Conservation (phyloP, 2,888 invertebrate species). For the Catotricha subobsoleta region DNA sequence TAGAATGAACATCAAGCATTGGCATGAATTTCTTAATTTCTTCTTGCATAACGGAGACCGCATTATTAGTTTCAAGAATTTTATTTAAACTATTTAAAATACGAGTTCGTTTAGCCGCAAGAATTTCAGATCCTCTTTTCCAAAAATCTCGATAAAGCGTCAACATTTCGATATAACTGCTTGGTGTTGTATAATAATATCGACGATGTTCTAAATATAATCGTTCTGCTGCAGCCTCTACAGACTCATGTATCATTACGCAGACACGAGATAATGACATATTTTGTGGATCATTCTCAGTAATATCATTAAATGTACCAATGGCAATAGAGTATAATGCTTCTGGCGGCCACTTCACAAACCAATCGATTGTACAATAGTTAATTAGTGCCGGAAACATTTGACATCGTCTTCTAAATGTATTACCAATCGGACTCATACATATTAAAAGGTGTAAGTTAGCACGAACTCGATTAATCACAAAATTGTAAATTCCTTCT, state of each 20-base stretch:
- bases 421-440: slow-evolving; percentile 81
- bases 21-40: slow-evolving; percentile 69
- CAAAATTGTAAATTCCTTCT: slow-evolving; percentile 69
- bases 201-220: slow-evolving; percentile 69
- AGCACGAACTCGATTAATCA: slow-evolving; percentile 63
- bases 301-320: slow-evolving; percentile 44
- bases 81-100: slow-evolving; percentile 54
- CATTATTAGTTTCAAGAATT: slow-evolving; percentile 24
- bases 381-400: slow-evolving; percentile 95
- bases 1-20: slow-evolving; percentile 55
- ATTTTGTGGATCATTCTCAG: slow-evolving; percentile 33
- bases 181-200: slow-evolving; percentile 80
- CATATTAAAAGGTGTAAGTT: slow-evolving; percentile 75
- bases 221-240: slow-evolving; percentile 55
- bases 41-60: slow-evolving; percentile 67
- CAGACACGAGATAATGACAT: slow-evolving; percentile 42
- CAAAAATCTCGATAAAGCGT: slow-evolving; percentile 58
- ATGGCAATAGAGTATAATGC: slow-evolving; percentile 68
- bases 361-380: slow-evolving; percentile 92
- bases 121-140: slow-evolving; percentile 50
- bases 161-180: slow-evolving; percentile 71
- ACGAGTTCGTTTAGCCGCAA: slow-evolving; percentile 41
- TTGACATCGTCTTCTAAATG: slow-evolving; percentile 66
- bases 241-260: slow-evolving; percentile 61
- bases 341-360: slow-evolving; percentile 78